Evolutionary conservation across 2,888 invertebrate genomes (phyloP), one percentile per base, ranked within the genome.

Genomic region (Cinara cedri): DNA sequence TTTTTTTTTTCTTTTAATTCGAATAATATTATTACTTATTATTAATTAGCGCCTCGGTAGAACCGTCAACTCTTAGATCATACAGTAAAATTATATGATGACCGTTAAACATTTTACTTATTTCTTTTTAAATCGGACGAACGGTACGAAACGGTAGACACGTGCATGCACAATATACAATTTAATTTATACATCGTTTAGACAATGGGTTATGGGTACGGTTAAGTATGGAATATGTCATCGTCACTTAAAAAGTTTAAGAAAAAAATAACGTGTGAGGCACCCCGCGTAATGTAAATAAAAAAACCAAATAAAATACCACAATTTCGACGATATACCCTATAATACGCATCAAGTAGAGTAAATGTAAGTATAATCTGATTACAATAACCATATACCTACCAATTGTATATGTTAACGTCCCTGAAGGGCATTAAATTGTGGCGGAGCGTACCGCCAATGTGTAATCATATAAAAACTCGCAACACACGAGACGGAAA

Each of bases 381-480:
- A 75, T 75, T 65, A 65, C 42, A 75, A 65, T 54, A 65, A 75
- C 74, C 54, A 11, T 54, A 54, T 75, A 75, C 63, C 74, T 75
- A 75, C 63, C 74, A 75, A 75, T 65, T 75, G 74, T 75, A 72
- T 72, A 63, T 44, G 9, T 54, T 54, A 65, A 65, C 24, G 74
- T 75, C 74, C 74, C 74, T 42, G 42, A 65, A 65, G 74, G 13
- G 54, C 65, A 65, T 75, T 75, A 75, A 65, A 75, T 65, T 75
- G 51, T 75, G 24, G 65, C 13, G 54, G 63, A 54, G 24, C 54
- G 34, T 75, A 75, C 65, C 34, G 6, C 34, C 34, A 55, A 75
- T 51, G 54, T 42, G 42, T 54, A 65, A 65, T 75, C 54, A 65
- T 74, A 63, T 54, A 75, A 75, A 75, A 75, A 65, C 74, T 65